These are phyloP conservation scores for Prolemur simus DNA, from an alignment of 2,113 vertebrate species.

Conservation along the genomic window DNA sequence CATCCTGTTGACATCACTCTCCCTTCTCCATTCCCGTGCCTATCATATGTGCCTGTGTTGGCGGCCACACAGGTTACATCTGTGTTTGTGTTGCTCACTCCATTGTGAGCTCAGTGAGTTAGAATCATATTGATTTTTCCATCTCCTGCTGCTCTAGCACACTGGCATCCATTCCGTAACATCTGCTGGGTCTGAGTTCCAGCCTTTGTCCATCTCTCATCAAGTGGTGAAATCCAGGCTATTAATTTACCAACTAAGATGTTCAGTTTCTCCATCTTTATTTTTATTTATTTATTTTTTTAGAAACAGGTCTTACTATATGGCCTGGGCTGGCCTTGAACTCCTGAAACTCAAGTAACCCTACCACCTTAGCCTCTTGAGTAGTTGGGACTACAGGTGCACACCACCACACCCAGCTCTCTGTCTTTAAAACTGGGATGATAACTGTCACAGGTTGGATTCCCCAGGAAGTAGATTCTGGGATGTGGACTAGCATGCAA, in stretches of 20 bases:
- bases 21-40: not conserved
- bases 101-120: not conserved
- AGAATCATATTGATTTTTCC: not conserved
- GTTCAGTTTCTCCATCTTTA: constrained; percentile 8
- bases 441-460: not conserved
- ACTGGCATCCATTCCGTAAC: not conserved
- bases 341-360: not conserved
- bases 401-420: not conserved
- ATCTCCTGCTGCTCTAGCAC: not conserved
- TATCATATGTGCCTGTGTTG: not conserved
- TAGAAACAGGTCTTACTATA: not conserved
- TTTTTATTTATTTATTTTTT: not conserved
- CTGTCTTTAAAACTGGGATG: not conserved
- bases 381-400: not conserved
- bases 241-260: not conserved
- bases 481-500: not conserved
- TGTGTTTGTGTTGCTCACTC: not conserved
- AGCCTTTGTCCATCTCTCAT: not conserved
- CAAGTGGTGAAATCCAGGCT: not conserved
- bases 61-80: not conserved
- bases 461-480: not conserved
- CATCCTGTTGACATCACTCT: not conserved
- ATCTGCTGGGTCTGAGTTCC: not conserved
- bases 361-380: not conserved
- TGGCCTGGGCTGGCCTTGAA: not conserved